Evolutionary conservation across 2,888 invertebrate genomes (phyloP), one percentile per base, ranked within the genome.

Genomic region (Lycophotia porphyrea): DNA sequence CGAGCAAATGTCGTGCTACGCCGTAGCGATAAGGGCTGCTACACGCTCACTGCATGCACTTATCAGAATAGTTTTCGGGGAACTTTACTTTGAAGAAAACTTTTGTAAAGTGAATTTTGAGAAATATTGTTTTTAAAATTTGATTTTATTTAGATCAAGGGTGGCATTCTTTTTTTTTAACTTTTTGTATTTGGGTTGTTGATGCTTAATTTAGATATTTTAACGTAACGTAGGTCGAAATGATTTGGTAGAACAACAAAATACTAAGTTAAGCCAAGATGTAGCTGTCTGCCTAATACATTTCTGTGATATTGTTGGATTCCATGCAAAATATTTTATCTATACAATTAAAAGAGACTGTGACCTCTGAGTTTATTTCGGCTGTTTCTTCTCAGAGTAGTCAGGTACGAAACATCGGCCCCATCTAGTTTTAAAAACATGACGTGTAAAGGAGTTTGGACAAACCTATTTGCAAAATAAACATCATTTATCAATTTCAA

Each of bases 1-100:
- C 88, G 83, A 88, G 86, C 88, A 89, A 88, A 86, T 90, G 89
- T 88, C 86, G 78, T 82, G 84, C 82, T 87, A 86, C 88, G 76
- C 44, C 83, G 78, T 68, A 79, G 73, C 67, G 58, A 79, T 88
- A 81, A 87, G 87, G 88, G 49, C n/a, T 68, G 39, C 60, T 72
- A 60, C 81, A 80, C 67, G 78, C 77, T 76, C 72, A 61, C 81
- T 74, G 82, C 78, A 76, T 36, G 44, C 34, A 49, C 13, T 61
- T 42, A 44, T 31, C 13, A 15, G 5, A 72, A 84, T 55, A 63
- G 27, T 61, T 78, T 52, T 60, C 0, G 27, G 55, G 31, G 21
- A 42, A 39, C 39, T 73, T 72, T 27, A 31, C 47, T 78, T 55
- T 75, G 44, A 78, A 31, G 13, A 34, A 18, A 44, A 13, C 42